phyloP scores from a whole-genome alignment of 2,888 invertebrate species.

The Eurytoma adleriae region DNA sequence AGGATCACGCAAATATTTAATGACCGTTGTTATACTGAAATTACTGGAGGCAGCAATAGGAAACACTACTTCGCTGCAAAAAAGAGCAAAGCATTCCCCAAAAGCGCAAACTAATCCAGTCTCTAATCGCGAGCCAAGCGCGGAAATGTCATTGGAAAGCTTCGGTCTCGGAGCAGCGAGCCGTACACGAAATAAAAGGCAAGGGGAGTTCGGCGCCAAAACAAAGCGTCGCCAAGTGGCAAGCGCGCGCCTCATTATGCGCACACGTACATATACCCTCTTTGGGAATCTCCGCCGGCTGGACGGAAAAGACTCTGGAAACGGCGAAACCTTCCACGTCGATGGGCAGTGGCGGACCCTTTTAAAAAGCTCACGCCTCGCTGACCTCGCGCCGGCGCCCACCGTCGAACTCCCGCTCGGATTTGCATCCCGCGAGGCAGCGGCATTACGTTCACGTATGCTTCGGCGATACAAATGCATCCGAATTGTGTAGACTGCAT shows the following conservation, averaged over 20 bases:
- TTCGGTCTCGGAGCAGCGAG: neutral
- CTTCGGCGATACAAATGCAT: too few relatives aligned
- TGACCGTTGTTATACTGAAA: too few relatives aligned
- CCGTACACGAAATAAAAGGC: conserved; percentile 34
- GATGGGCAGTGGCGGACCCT: conserved; percentile 45
- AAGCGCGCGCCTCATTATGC: conserved; percentile 40
- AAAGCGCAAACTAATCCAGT: neutral
- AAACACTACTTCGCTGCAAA: too few relatives aligned
- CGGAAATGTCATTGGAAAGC: neutral
- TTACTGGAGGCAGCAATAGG: too few relatives aligned
- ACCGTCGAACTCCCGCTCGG: neutral
- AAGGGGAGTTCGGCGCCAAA: conserved; percentile 42
- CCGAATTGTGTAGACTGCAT: too few relatives aligned
- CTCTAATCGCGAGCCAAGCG: neutral
- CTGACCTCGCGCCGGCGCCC: conserved; percentile 38
- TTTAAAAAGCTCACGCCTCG: conserved; percentile 61
- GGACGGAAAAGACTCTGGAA: conserved; percentile 1
- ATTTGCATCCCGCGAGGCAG: neutral
- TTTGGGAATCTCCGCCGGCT: neutral
- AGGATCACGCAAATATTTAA: too few relatives aligned
- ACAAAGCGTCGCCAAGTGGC: conserved; percentile 42
- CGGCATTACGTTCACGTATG: neutral
- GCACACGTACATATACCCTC: conserved; percentile 30
- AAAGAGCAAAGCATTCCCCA: too few relatives aligned
- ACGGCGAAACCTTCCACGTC: conserved; percentile 58